These are phyloP conservation scores for Drosophila stalkeri DNA, from an alignment of 2,888 invertebrate species.

Conservation along the genomic window DNA sequence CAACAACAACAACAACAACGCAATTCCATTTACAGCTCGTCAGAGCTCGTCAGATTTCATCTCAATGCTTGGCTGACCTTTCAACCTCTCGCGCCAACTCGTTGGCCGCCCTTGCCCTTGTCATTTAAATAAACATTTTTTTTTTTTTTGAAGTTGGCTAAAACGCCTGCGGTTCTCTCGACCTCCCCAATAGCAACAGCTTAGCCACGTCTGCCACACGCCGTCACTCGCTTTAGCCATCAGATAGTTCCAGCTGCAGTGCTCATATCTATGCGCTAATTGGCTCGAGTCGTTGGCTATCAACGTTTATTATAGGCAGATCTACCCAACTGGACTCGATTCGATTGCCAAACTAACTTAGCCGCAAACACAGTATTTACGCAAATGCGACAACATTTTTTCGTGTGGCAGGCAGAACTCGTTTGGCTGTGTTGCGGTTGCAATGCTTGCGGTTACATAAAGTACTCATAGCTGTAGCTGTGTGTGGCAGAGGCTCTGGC, in stretches of 20 bases:
- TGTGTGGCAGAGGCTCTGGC: conserved; percentile 6
- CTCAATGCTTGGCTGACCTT: conserved; percentile 45
- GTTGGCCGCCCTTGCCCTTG: conserved; percentile 69
- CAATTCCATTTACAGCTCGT: background rate
- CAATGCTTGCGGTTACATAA: conserved; percentile 56
- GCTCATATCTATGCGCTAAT: conserved; percentile 53
- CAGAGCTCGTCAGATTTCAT: conserved; percentile 21
- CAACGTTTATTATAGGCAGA: conserved; percentile 30
- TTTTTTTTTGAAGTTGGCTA: conserved; percentile 3
- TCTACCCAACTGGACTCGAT: conserved; percentile 26
- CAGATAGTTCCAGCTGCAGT: conserved; percentile 33
- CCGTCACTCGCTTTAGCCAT: background rate
- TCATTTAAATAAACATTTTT: background rate
- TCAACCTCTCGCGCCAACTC: conserved; percentile 10
- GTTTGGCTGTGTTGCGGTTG: conserved; percentile 45
- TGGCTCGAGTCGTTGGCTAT: conserved; percentile 41
- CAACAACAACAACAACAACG: conserved; percentile 4
- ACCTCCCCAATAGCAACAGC: conserved; percentile 25
- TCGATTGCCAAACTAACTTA: conserved; percentile 35
- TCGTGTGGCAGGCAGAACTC: conserved; percentile 55
- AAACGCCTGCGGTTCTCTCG: conserved; percentile 35
- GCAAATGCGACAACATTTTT: conserved; percentile 46
- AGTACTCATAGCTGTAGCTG: conserved; percentile 36
- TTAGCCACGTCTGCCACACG: conserved; percentile 5
- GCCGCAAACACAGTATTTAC: conserved; percentile 47